Percentiles rank a stretch among this genome's conserved stretches.
Evolutionary conservation across 2,113 vertebrate genomes (phyloP).

Genomic region (Poeciliopsis retropinna): DNA sequence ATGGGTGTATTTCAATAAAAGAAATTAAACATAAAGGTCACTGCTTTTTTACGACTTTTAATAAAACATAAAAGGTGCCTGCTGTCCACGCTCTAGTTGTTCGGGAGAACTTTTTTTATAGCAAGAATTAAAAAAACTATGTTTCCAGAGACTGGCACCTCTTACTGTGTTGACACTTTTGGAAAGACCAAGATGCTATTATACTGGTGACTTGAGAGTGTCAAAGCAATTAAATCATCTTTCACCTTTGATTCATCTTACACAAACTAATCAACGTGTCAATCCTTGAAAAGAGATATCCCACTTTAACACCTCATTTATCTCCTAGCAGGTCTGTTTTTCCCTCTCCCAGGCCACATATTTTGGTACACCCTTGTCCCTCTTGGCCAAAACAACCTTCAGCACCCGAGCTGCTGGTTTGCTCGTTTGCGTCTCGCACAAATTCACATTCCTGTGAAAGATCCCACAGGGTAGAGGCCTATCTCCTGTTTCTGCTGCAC

Average conservation of each 20-base stretch:
- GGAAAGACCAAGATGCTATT: not conserved
- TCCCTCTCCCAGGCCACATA: constrained; percentile 40
- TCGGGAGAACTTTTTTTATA: too few relatives aligned
- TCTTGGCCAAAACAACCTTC: constrained; percentile 66
- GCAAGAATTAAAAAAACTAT: too few relatives aligned
- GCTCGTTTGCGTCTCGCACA: constrained; percentile 48
- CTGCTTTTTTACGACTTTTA: not conserved
- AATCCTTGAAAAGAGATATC: constrained; percentile 23
- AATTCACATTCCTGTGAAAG: constrained; percentile 72
- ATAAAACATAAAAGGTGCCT: not conserved
- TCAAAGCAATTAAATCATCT: not conserved
- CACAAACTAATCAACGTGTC: constrained; percentile 20
- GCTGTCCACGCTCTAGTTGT: too few relatives aligned
- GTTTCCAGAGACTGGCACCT: not conserved
- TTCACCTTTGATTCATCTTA: not conserved
- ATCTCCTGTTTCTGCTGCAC: constrained; percentile 65
- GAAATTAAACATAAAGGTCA: not conserved
- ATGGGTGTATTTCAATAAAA: not conserved
- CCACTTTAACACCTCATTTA: constrained; percentile 34
- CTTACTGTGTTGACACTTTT: not conserved
- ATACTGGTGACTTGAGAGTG: not conserved
- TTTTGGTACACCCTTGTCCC: constrained; percentile 61
- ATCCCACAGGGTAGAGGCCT: constrained; percentile 59
- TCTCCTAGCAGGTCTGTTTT: constrained; percentile 31
- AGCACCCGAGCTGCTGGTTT: constrained; percentile 47